These are phyloP conservation scores for Gracilinanus agilis DNA, from an alignment of 2,113 vertebrate species.

Conservation along the genomic window DNA sequence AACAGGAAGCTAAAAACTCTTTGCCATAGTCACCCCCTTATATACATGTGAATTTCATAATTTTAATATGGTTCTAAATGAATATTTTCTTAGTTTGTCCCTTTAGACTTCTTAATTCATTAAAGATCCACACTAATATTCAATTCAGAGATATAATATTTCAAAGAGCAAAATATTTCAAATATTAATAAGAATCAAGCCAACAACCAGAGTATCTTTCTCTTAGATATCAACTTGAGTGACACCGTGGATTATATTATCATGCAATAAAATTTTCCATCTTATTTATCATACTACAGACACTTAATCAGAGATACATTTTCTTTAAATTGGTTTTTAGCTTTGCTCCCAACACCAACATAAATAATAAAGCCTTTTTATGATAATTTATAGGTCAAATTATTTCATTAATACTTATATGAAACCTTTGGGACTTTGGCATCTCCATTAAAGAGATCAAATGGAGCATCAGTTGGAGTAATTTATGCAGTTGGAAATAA, in stretches of 20 bases:
- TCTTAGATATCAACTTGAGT: background rate
- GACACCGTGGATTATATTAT: background rate
- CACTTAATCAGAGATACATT: constrained; percentile 26
- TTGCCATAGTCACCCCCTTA: background rate
- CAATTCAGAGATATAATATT: background rate
- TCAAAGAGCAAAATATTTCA: background rate
- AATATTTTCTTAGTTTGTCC: background rate
- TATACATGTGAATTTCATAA: background rate
- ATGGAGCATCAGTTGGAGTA: constrained; percentile 46
- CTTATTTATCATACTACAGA: background rate
- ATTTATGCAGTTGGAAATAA: constrained; percentile 8
- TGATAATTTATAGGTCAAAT: constrained; percentile 47
- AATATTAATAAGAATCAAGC: background rate
- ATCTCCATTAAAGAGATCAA: constrained; percentile 11
- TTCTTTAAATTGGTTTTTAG: background rate
- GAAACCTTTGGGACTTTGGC: constrained; percentile 49
- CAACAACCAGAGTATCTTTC: background rate
- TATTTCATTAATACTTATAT: constrained; percentile 43
- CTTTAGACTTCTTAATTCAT: background rate
- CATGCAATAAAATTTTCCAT: background rate
- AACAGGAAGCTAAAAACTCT: too few relatives aligned
- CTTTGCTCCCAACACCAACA: constrained; percentile 20
- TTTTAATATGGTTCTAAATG: background rate
- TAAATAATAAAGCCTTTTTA: constrained; percentile 27
- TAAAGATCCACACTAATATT: background rate